phyloP scores from a whole-genome alignment of 1,140 invertebrate genomes.

The Heterodera schachtii region DNA sequence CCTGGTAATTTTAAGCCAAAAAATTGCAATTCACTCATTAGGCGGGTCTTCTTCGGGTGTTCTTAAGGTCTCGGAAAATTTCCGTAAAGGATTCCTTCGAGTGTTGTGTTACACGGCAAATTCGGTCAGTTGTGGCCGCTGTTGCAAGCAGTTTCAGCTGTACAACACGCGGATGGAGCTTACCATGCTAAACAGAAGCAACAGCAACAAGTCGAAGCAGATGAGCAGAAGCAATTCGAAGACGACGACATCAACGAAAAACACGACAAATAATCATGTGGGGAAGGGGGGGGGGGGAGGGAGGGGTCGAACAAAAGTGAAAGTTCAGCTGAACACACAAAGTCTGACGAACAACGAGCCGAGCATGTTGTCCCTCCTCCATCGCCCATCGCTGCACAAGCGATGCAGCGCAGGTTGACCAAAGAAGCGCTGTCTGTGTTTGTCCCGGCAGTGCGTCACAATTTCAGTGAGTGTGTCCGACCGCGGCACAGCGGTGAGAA shows the following conservation, averaged over 20 bases:
- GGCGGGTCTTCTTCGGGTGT: too few relatives aligned
- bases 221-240: constrained; percentile 31
- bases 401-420: constrained; percentile 21
- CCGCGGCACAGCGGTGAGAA: background rate
- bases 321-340: background rate
- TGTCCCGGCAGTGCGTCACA: background rate
- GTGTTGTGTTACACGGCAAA: constrained; percentile 38
- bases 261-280: constrained; percentile 16
- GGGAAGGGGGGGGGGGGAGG: too few relatives aligned
- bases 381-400: constrained; percentile 15
- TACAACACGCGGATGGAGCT: constrained; percentile 47
- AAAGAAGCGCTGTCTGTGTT: too few relatives aligned
- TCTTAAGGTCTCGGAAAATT: constrained; percentile 52
- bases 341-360: constrained; percentile 7
- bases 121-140: constrained; percentile 37
- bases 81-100: constrained; percentile 58
- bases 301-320: too few relatives aligned
- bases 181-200: constrained; percentile 40
- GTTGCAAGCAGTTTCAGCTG: constrained; percentile 30
- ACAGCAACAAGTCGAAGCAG: constrained; percentile 35
- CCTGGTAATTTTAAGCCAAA: constrained; percentile 31
- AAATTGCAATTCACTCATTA: too few relatives aligned
- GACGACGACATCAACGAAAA: constrained; percentile 14
- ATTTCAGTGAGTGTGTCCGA: constrained; percentile 1
- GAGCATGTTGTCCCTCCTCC: constrained; percentile 22